phyloP scores from a whole-genome alignment of 1,140 invertebrate genomes.

The Nasonia vitripennis region DNA sequence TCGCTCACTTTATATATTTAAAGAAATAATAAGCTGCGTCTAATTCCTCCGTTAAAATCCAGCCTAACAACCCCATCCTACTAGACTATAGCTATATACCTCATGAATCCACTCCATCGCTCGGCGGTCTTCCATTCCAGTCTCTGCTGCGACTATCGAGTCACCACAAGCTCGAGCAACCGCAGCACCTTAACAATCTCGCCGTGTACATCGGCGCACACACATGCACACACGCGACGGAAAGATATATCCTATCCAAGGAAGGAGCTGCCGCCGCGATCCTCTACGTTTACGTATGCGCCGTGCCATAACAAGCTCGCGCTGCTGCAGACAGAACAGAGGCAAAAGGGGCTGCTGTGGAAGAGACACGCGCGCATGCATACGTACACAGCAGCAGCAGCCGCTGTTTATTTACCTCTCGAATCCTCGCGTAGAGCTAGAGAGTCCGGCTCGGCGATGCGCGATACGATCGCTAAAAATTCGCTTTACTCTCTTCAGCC shows the following conservation, averaged over 20 bases:
- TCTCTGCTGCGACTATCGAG: neutral
- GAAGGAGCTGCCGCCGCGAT: neutral
- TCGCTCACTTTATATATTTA: too few species aligned
- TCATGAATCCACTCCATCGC: neutral
- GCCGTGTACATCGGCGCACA: neutral
- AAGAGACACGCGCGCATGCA: neutral
- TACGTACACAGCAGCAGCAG: neutral
- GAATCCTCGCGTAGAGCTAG: slow-evolving; percentile 9
- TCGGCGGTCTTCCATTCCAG: neutral
- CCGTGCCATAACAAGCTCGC: slow-evolving; percentile 26
- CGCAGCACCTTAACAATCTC: neutral
- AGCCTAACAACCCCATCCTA: neutral
- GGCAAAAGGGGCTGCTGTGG: neutral
- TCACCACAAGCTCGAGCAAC: neutral
- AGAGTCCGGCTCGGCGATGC: slow-evolving; percentile 29
- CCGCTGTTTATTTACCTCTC: slow-evolving; percentile 43
- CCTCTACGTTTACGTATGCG: slow-evolving; percentile 8
- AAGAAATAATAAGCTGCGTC: neutral
- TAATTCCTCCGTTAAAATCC: neutral
- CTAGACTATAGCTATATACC: neutral
- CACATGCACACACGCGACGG: neutral
- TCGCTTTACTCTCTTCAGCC: neutral
- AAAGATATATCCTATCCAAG: slow-evolving; percentile 10
- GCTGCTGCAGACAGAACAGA: slow-evolving; percentile 1
- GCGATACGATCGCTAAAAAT: slow-evolving; percentile 44